Conservation (phyloP, 1,140 invertebrate species). For the Drosophila varians region DNA sequence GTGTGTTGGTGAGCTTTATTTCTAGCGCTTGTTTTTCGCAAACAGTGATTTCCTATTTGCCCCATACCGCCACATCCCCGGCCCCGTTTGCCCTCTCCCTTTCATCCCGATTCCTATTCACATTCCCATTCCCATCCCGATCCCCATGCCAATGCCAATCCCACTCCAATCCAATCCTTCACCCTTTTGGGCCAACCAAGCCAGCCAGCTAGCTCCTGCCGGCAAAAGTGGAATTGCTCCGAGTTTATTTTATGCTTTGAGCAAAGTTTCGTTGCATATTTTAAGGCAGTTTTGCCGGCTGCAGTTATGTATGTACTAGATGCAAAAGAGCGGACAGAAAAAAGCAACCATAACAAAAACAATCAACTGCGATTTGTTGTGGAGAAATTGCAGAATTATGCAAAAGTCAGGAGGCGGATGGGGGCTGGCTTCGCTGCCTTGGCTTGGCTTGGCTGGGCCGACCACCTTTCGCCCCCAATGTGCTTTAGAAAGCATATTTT, state of each 20-base stretch:
- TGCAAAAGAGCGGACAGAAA: not conserved
- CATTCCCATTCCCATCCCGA: constrained; percentile 20
- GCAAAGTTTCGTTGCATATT: constrained; percentile 81
- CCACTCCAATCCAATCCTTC: not conserved
- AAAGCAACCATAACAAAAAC: constrained; percentile 55
- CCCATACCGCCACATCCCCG: constrained; percentile 10
- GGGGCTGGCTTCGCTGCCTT: too few species aligned
- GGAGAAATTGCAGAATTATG: constrained; percentile 79
- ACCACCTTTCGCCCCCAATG: not conserved
- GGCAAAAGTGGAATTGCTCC: constrained; percentile 71
- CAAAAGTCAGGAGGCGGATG: constrained; percentile 41
- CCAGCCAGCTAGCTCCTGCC: constrained; percentile 15
- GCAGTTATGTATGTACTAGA: constrained; percentile 65
- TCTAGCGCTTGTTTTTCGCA: constrained; percentile 63
- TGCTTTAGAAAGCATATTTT: constrained; percentile 55
- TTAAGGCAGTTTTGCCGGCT: constrained; percentile 73
- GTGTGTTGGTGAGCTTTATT: constrained; percentile 53
- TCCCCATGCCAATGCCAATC: constrained; percentile 5
- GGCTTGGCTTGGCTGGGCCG: not conserved
- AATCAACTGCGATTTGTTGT: constrained; percentile 81
- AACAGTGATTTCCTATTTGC: constrained; percentile 74
- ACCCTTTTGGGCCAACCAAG: constrained; percentile 31
- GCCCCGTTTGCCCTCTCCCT: not conserved
- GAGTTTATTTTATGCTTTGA: constrained; percentile 81
- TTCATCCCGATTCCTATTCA: constrained; percentile 12